Evolutionary conservation across 2,888 invertebrate genomes (phyloP).

Genomic region (Apodemia hepburni): DNA sequence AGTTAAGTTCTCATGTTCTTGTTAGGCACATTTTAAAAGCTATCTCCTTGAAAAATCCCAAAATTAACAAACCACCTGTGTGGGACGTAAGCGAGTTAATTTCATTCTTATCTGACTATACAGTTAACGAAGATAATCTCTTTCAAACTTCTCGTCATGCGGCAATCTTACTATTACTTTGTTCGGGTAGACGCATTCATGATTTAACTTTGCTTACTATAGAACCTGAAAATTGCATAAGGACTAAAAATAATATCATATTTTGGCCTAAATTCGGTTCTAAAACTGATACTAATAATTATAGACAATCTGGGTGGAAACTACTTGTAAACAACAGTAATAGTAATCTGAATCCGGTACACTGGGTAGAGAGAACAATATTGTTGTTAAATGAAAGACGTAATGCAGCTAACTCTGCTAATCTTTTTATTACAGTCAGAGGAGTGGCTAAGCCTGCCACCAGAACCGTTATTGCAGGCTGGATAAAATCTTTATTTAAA

Average conservation of each 20-base stretch:
- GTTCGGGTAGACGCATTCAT: not conserved
- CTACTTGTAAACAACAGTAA: not conserved
- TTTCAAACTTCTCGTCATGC: slow-evolving; percentile 18
- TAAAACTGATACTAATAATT: slow-evolving; percentile 16
- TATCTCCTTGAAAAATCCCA: slow-evolving; percentile 19
- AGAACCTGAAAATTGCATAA: not conserved
- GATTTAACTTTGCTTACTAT: slow-evolving; percentile 1
- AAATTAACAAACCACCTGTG: slow-evolving; percentile 17
- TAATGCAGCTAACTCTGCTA: not conserved
- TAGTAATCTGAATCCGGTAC: not conserved
- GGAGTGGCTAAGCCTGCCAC: too few species aligned
- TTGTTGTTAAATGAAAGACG: not conserved
- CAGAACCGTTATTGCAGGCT: not conserved
- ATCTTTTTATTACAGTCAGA: slow-evolving; percentile 6
- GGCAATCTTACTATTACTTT: slow-evolving; percentile 17
- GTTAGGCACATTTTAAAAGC: slow-evolving; percentile 26
- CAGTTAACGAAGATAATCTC: not conserved
- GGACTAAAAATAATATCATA: slow-evolving; percentile 8
- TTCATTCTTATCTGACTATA: not conserved
- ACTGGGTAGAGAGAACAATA: slow-evolving; percentile 11
- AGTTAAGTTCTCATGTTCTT: too few species aligned
- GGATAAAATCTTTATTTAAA: not conserved
- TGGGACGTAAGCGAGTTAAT: slow-evolving; percentile 20
- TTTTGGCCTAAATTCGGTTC: slow-evolving; percentile 22
- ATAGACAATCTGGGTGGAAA: slow-evolving; percentile 23